Evolutionary conservation across 2,888 invertebrate genomes (phyloP), one percentile per base, ranked within the genome.

Genomic region (Geotrupes spiniger): DNA sequence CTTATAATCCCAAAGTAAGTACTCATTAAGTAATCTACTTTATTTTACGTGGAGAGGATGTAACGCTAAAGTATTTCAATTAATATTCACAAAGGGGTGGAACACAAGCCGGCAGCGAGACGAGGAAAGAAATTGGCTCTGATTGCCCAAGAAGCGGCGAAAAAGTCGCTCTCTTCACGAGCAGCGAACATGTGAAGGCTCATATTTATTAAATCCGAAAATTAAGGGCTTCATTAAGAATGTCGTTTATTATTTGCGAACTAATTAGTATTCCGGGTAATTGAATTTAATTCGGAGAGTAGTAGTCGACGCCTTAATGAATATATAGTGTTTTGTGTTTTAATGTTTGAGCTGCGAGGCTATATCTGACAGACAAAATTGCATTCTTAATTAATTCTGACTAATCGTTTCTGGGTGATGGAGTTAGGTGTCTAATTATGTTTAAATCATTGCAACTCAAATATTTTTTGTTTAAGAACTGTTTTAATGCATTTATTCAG

Each of bases 181-280:
- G 33, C 10, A 8, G 2, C 33, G 11, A 38, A 38, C 15, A 38
- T 38, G 38, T 38, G 9, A 38, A 10, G 10, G 9, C 9, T 28
- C 10, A 28, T 41, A 41, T 26, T 41, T 41, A 41, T 27, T 41
- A 26, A 12, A n/a, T 28, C 27, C 41, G 14, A 15, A 26, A 41
- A 41, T 41, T 41, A 41, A 26, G 28, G 10, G 41, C 11, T 11
- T 41, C 41, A 41, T 41, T 41, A 41, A 14, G 41, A 26, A 26
- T 27, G 26, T 41, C 41, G 26, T 41, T 41, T 41, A 41, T 41
- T 41, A 41, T 41, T 41, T 28, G 29, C 41, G 26, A 41, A 41
- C 25, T 26, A 41, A 41, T 41, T 41, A 41, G 27, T 41, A 41
- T 25, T 41, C 28, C 28, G n/a, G 5, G 27, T 27, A 41, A 41